Percentiles rank a stretch among this genome's conserved stretches.
phyloP scores from a whole-genome alignment of 2,113 vertebrate genomes.

The Brachionichthys hirsutus region DNA sequence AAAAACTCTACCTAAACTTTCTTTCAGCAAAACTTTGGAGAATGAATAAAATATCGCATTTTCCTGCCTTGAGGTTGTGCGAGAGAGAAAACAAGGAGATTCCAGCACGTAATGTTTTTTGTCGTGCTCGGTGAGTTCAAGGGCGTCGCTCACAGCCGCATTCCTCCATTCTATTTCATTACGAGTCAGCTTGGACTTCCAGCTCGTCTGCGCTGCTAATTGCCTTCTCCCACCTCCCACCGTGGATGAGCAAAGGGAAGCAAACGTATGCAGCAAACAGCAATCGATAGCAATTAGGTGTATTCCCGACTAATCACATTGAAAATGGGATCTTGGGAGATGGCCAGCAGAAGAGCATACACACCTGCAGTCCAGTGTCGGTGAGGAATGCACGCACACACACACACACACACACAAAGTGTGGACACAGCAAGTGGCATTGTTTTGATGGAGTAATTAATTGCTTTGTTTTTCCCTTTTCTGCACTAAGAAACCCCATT shows the following conservation, averaged over 20 bases:
- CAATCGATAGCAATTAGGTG: constrained; percentile 97
- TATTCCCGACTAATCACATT: constrained; percentile 89
- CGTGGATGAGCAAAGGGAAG: constrained; percentile 82
- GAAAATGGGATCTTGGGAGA: constrained; percentile 83
- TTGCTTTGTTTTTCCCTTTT: constrained; percentile 52
- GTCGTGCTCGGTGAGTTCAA: constrained; percentile 53
- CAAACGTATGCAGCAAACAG: constrained; percentile 93
- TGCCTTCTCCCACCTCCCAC: constrained; percentile 83
- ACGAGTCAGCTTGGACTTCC: constrained; percentile 74
- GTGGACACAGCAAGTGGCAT: constrained; percentile 33
- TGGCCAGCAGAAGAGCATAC: constrained; percentile 58
- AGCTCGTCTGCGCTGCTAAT: constrained; percentile 84
- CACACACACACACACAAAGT: background rate
- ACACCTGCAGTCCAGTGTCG: constrained; percentile 22
- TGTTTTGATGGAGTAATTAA: constrained; percentile 53
- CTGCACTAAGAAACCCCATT: constrained; percentile 40
- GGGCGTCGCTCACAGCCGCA: constrained; percentile 74
- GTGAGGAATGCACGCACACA: background rate
- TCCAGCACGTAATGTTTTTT: constrained; percentile 28
- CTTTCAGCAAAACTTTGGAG: constrained; percentile 3
- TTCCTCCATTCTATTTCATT: constrained; percentile 85
- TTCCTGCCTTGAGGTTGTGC: background rate
- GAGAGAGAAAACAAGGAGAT: constrained; percentile 17
- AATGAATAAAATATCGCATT: constrained; percentile 21
- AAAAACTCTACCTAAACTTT: background rate